Evolutionary conservation across 2,113 vertebrate species (phyloP), one percentile per base, ranked within the genome.

Genomic region (Pampusana beccarii): DNA sequence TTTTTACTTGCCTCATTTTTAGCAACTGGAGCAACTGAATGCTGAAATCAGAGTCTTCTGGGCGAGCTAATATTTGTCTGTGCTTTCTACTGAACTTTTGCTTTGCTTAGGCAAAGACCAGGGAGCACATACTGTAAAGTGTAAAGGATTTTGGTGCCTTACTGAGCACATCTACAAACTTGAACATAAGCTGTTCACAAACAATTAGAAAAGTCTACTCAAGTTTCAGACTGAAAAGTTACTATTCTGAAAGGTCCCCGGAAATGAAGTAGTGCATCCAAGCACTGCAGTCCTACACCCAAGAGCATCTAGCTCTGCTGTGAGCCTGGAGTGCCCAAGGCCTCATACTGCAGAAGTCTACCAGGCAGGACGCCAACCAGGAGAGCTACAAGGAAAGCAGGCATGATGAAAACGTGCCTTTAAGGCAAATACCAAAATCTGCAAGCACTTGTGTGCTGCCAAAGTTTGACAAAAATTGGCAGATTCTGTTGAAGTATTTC

Each of bases 391-490:
- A 67, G 53, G 77, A 81, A 92, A 95, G 79, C 13, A 91, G 42
- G 53, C 91, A 64, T 2, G 12, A 95, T 65, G 83, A 93, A 95
- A 93, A 87, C 14, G 56, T 84, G 84, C 77, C 83, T 93, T 75
- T 79, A 91, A 95, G 86, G 83, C 83, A 92, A 95, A 84, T 81
- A 56, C 73, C 21, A 0, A 85, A 97, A 93, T 95, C 70, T 93
- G 67, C 51, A 94, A 91, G 86, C 80, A 88, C 51, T 16, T 80
- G 88, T 64, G 44, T 60, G 69, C 80, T 95, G 95, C 92, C 95
- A 96, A 86, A 91, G 26, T 77, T 91, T 88, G 90, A 93, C 81
- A 86, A 93, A 96, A 94, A 84, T 60, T 94, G 95, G 92, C 96
- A 93, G 86, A 89, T 92, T 67, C 73, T 79, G 24, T 69, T 90